Conservation (phyloP, 2,888 invertebrate species). For the Chymomyza amoena region DNA sequence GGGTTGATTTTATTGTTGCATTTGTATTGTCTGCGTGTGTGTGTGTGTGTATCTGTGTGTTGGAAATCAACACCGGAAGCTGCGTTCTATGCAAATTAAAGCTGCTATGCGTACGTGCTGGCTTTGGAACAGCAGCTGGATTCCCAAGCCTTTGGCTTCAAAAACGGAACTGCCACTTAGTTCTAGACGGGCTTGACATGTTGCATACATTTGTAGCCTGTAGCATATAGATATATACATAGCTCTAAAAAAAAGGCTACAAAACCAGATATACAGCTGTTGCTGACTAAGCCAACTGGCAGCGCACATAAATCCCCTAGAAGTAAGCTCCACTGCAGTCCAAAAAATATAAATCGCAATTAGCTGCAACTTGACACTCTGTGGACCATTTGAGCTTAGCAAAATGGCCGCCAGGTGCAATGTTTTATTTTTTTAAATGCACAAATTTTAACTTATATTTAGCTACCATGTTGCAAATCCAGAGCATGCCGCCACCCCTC, state of each 20-base stretch:
- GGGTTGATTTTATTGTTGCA: constrained; percentile 2
- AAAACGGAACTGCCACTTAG: not conserved
- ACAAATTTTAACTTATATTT: not conserved
- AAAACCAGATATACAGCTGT: not conserved
- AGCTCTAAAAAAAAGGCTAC: not conserved
- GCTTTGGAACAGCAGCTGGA: constrained; percentile 15
- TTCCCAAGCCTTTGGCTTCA: not conserved
- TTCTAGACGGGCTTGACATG: constrained; percentile 16
- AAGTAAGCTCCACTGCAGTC: constrained; percentile 31
- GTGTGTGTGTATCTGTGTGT: constrained; percentile 10
- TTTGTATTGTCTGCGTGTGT: constrained; percentile 19
- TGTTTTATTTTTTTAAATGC: not conserved
- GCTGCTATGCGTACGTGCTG: constrained; percentile 30
- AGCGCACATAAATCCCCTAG: constrained; percentile 2
- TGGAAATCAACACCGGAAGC: constrained; percentile 63
- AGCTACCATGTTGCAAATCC: not conserved
- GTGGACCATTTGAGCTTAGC: not conserved
- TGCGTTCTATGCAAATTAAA: constrained; percentile 58
- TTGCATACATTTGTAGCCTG: constrained; percentile 35
- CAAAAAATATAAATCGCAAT: constrained; percentile 48
- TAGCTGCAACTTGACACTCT: constrained; percentile 22
- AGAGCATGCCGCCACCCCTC: not conserved
- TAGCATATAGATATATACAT: not conserved
- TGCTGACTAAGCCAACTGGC: too few relatives aligned
- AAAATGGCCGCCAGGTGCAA: not conserved